Evolutionary conservation across 1,140 invertebrate genomes (phyloP).

Genomic region (Magallana angulata): DNA sequence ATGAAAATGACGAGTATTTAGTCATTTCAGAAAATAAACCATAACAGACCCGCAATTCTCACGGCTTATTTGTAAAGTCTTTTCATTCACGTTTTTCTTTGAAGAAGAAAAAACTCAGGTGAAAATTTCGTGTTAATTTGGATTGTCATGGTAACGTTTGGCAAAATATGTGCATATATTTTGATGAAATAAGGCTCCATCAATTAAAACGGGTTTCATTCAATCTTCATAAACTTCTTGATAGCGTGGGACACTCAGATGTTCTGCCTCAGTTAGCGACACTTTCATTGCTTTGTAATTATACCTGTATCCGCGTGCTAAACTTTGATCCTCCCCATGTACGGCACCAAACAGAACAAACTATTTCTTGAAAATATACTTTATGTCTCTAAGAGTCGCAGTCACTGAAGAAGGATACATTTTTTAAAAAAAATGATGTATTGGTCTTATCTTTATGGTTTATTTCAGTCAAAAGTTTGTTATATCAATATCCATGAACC

Average conservation of each 20-base stretch:
- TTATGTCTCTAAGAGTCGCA: neutral
- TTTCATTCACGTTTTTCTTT: conserved; percentile 25
- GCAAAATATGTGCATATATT: conserved; percentile 32
- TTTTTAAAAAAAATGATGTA: too few relatives aligned
- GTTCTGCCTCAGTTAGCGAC: conserved; percentile 21
- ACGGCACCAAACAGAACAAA: neutral
- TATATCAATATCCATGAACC: too few relatives aligned
- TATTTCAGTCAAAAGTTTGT: too few relatives aligned
- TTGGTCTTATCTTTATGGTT: too few relatives aligned
- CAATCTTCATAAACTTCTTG: conserved; percentile 28
- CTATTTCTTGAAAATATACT: neutral
- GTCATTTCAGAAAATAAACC: neutral
- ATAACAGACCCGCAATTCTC: neutral
- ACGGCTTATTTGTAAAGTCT: neutral
- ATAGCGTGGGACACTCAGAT: neutral
- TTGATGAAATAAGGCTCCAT: conserved; percentile 8
- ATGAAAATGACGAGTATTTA: neutral
- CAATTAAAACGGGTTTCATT: conserved; percentile 22
- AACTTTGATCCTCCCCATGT: neutral
- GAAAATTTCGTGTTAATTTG: neutral
- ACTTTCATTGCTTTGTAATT: neutral
- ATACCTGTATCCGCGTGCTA: neutral
- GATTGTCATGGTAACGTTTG: conserved; percentile 17
- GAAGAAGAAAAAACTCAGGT: neutral
- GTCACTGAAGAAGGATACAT: too few relatives aligned